Evolutionary conservation across 2,888 invertebrate genomes (phyloP).

Genomic region (Leptopilina drosophilae): DNA sequence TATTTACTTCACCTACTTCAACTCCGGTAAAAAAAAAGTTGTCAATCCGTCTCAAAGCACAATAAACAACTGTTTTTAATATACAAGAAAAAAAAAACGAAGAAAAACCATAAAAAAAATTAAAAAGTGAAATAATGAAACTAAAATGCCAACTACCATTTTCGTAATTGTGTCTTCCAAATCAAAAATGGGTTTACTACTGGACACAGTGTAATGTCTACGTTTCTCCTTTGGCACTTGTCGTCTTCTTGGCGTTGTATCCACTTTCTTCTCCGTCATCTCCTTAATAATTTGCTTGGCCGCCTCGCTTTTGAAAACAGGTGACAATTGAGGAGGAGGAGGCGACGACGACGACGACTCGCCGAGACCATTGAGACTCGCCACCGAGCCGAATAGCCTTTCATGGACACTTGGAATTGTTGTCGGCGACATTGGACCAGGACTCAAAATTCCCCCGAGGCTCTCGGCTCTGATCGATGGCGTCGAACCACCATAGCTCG

Average conservation of each 20-base stretch:
- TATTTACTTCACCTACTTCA: too few relatives aligned
- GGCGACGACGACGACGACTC: constrained; percentile 62
- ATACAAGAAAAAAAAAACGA: too few relatives aligned
- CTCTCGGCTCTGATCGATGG: constrained; percentile 42
- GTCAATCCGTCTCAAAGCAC: too few relatives aligned
- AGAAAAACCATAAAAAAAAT: neutral
- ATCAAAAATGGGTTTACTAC: constrained; percentile 72
- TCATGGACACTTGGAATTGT: constrained; percentile 55
- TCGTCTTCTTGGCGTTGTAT: constrained; percentile 78
- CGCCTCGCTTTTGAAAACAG: constrained; percentile 91
- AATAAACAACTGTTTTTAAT: too few relatives aligned
- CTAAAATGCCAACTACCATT: constrained; percentile 67
- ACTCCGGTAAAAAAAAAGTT: too few relatives aligned
- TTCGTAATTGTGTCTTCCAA: constrained; percentile 72
- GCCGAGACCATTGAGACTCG: constrained; percentile 65
- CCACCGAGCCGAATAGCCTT: constrained; percentile 59
- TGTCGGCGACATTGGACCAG: constrained; percentile 59
- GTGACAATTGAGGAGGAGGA: constrained; percentile 81
- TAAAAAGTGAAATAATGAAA: neutral
- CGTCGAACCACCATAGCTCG: constrained; percentile 37
- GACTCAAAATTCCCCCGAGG: constrained; percentile 52
- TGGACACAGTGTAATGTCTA: constrained; percentile 89
- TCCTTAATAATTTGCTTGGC: constrained; percentile 92
- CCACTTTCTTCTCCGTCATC: constrained; percentile 80
- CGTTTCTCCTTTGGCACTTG: constrained; percentile 90